Evolutionary conservation across 2,113 vertebrate species (phyloP), one percentile per base, ranked within the genome.

Genomic region (Mirza zaza): DNA sequence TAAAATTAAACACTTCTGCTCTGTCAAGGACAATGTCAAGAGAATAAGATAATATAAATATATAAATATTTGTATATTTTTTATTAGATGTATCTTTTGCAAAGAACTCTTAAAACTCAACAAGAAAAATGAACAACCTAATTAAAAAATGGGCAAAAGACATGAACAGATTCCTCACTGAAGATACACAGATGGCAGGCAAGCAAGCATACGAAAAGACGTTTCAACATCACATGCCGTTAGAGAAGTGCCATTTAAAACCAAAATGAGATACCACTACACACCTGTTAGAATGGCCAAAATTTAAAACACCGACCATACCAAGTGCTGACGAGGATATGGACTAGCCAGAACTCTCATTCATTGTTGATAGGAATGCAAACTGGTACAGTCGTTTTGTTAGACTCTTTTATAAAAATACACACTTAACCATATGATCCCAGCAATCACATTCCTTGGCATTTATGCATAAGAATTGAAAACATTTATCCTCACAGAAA

Each of bases 21-120:
- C 42, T 75, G 25, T 75, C 39, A 75, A 75, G 42, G 71, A 29
- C 42, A 29, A 27, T 42, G 25, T 9, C 25, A 65, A 48, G 50
- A 75, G 32, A 73, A 73, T n/a, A n/a, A n/a, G n/a, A n/a, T n/a
- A n/a, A n/a, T n/a, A n/a, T n/a, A n/a, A n/a, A n/a, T n/a, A n/a
- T n/a, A n/a, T n/a, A n/a, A n/a, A n/a, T n/a, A n/a, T n/a, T n/a
- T n/a, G n/a, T n/a, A n/a, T n/a, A n/a, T n/a, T n/a, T n/a, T n/a
- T n/a, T n/a, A n/a, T n/a, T n/a, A n/a, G n/a, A n/a, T n/a, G n/a
- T n/a, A n/a, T n/a, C n/a, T n/a, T n/a, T n/a, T n/a, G n/a, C n/a
- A n/a, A n/a, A 93, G 42, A 48, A 95, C 32, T 59, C 29, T n/a
- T 85, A 81, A 96, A 91, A 85, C 3, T 67, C 50, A 81, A 23